A percentile compares a stretch with the other conserved stretches of the same genome.
These are phyloP conservation scores for Ictidomys tridecemlineatus DNA, from an alignment of 2,113 vertebrate species.

Conservation along the genomic window DNA sequence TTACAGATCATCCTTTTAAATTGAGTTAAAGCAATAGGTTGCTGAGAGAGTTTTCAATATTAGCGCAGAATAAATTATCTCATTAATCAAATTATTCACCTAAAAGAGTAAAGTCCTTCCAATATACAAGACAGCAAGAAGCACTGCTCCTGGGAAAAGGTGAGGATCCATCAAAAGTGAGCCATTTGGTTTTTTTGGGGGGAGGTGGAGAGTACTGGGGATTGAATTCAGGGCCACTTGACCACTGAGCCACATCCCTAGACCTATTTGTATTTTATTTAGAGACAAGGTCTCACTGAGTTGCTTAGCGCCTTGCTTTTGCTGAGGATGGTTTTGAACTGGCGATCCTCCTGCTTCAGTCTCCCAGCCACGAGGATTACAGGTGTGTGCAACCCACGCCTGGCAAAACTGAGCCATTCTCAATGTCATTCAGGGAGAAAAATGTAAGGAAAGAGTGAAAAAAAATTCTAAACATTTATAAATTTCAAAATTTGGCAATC, in stretches of 20 bases:
- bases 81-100: background rate
- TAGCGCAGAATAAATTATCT: background rate
- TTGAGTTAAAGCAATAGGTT: background rate
- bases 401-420: background rate
- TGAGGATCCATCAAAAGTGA: background rate
- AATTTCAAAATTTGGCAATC: background rate
- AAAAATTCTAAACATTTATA: slow-evolving; percentile 11
- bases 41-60: background rate
- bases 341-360: no score
- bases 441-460: background rate
- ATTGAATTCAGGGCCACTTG: no score
- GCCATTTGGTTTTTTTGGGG: background rate
- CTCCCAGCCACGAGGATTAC: no score
- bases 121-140: background rate
- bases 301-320: no score
- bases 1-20: background rate
- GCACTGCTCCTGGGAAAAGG: background rate
- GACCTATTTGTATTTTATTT: no score
- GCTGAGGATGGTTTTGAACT: no score
- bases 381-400: no score
- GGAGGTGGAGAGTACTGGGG: no score
- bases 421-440: background rate
- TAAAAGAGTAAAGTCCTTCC: background rate
- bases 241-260: no score
- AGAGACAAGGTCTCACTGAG: no score